Conservation (phyloP, 1,140 invertebrate genomes). For the Drosophila kikkawai region DNA sequence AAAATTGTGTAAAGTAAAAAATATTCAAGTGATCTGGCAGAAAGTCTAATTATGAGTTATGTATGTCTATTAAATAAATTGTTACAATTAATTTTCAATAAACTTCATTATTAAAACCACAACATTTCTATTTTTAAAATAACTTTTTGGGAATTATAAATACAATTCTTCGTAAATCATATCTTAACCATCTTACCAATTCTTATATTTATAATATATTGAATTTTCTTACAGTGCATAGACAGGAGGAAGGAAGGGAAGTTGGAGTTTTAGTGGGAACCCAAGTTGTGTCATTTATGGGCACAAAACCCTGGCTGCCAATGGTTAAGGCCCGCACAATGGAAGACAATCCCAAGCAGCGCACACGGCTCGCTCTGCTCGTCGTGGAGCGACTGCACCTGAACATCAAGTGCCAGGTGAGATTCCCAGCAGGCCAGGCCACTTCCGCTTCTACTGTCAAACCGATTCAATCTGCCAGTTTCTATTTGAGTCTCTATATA, state of each 20-base stretch:
- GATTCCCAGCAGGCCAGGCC: constrained; percentile 38
- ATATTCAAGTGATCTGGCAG: too few relatives aligned
- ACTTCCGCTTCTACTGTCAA: not conserved
- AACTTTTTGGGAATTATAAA: not conserved
- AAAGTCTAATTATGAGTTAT: too few relatives aligned
- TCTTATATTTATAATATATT: too few relatives aligned
- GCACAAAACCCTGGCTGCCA: constrained; percentile 56
- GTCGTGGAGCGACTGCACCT: constrained; percentile 70
- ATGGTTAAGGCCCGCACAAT: constrained; percentile 63
- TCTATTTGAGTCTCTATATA: constrained; percentile 6
- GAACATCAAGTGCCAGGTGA: constrained; percentile 66
- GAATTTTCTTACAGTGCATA: constrained; percentile 4
- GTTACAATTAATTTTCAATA: not conserved
- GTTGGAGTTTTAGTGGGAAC: constrained; percentile 23
- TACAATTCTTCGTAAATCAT: not conserved
- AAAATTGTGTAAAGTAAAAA: not conserved
- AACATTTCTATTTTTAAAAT: not conserved
- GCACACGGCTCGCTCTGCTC: constrained; percentile 62
- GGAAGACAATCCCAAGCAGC: constrained; percentile 62
- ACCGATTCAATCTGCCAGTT: constrained; percentile 2
- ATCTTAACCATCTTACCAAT: not conserved
- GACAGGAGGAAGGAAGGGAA: not conserved
- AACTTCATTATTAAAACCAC: not conserved
- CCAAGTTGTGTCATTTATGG: constrained; percentile 29
- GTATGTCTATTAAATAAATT: not conserved